Evolutionary conservation across 2,888 invertebrate species (phyloP), one percentile per base, ranked within the genome.

Genomic region (Amiota minor): DNA sequence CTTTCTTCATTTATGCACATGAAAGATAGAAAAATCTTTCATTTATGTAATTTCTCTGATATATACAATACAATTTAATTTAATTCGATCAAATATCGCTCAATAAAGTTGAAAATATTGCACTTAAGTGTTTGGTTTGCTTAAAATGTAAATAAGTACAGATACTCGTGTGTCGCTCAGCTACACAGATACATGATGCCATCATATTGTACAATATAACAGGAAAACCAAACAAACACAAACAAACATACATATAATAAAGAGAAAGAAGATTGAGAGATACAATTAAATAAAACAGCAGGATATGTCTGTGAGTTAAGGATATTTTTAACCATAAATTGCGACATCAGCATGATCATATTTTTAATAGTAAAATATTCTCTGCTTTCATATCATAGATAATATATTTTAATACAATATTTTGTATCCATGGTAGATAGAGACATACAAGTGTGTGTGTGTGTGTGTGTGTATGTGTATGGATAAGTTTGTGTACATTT

Each of bases 81-180:
- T 35, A 8, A 35, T 35, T 35, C 35, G 35, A 35, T 45, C 62
- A 62, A 67, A 67, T 49, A 49, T 10, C 16, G 16, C 50, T 77
- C 77, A 72, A 77, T 75, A 74, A 76, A 72, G 76, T 72, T 68
- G 55, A 74, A 77, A 77, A 72, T 76, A 77, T 76, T 74, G 74
- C 76, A 74, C 74, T 76, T 76, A 76, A 76, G 76, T 76, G 72
- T 70, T 62, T 35, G 75, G 72, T 73, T 55, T 72, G 72, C 70
- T 71, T 72, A 50, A 73, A 68, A 35, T 14, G 45, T 55, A 35
- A 50, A 50, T 68, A 68, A 49, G 68, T 18, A 53, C 18, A 18
- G 23, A 59, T 20, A 59, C 59, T 2, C 56, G n/a, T n/a, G n/a
- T n/a, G n/a, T n/a, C n/a, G n/a, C 23, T 2, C 23, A 23, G 1